A percentile compares a stretch with the other conserved stretches of the same genome.
Conservation (phyloP, 1,140 invertebrate genomes). For the Trachymyrmex septentrionalis region DNA sequence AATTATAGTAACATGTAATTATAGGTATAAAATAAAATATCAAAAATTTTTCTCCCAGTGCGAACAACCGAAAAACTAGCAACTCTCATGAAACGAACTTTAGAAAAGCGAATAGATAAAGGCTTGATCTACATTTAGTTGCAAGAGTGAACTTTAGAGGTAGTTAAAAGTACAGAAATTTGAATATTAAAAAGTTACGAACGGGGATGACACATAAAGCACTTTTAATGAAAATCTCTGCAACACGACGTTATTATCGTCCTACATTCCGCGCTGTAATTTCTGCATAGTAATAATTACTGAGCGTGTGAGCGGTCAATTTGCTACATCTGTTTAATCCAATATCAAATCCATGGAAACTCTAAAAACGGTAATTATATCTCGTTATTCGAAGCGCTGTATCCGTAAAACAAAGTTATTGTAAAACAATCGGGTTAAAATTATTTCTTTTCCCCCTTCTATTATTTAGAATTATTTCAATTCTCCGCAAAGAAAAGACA, state of each 20-base stretch:
- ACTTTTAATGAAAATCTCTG: slow-evolving; percentile 52
- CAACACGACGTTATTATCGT: slow-evolving; percentile 41
- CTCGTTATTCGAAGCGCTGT: background rate
- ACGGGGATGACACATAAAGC: slow-evolving; percentile 14
- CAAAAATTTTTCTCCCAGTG: too few species aligned
- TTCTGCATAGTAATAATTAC: slow-evolving; percentile 44
- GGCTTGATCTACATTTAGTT: slow-evolving; percentile 31
- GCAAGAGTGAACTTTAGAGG: background rate
- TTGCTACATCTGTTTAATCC: slow-evolving; percentile 53
- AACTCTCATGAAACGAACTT: slow-evolving; percentile 1
- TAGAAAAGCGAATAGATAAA: slow-evolving; percentile 28
- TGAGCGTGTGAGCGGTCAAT: slow-evolving; percentile 43
- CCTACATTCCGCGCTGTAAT: slow-evolving; percentile 31
- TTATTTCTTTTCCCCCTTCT: background rate
- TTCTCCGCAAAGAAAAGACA: background rate
- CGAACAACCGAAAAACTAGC: background rate
- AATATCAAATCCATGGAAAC: slow-evolving; percentile 48
- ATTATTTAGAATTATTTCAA: background rate
- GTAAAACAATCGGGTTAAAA: background rate
- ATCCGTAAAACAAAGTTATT: slow-evolving; percentile 20
- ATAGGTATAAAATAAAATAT: too few species aligned
- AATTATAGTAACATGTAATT: too few species aligned
- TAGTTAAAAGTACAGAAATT: slow-evolving; percentile 40
- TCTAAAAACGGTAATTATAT: slow-evolving; percentile 45
- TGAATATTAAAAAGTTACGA: slow-evolving; percentile 33